Conservation (phyloP, 2,113 vertebrate species). For the Notechis scutatus region DNA sequence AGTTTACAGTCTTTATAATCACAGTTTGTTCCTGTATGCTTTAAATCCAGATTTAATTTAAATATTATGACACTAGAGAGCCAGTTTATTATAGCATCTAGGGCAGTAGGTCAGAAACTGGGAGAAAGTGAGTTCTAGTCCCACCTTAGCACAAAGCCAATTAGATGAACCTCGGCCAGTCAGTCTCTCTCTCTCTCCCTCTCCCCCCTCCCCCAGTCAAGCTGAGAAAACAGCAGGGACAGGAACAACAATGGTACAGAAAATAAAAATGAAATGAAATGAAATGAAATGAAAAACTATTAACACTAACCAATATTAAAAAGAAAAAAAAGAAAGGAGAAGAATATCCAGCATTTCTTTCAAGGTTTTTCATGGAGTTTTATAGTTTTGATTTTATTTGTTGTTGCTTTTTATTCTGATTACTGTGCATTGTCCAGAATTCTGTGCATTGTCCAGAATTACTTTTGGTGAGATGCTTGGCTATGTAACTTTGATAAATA, state of each 20-base stretch:
- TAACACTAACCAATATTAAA: background rate
- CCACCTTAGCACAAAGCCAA: background rate
- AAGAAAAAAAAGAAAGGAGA: too few relatives aligned
- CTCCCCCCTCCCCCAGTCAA: background rate
- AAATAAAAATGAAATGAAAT: background rate
- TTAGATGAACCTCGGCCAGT: background rate
- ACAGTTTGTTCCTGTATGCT: background rate
- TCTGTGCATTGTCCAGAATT: background rate
- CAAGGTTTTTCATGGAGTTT: background rate
- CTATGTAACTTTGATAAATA: background rate
- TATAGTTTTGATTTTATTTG: background rate
- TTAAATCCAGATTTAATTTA: background rate
- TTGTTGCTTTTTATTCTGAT: background rate
- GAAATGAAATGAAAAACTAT: background rate
- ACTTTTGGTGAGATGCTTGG: background rate
- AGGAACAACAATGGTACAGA: background rate
- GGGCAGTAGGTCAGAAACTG: background rate
- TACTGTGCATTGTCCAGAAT: background rate
- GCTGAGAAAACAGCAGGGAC: background rate
- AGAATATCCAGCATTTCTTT: background rate
- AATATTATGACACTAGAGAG: background rate
- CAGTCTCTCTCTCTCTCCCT: background rate
- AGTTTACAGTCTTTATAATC: background rate
- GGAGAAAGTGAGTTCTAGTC: background rate
- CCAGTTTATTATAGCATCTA: background rate